These are phyloP conservation scores for Xiphorhynchus elegans DNA, from an alignment of 2,113 vertebrate species.

Conservation along the genomic window DNA sequence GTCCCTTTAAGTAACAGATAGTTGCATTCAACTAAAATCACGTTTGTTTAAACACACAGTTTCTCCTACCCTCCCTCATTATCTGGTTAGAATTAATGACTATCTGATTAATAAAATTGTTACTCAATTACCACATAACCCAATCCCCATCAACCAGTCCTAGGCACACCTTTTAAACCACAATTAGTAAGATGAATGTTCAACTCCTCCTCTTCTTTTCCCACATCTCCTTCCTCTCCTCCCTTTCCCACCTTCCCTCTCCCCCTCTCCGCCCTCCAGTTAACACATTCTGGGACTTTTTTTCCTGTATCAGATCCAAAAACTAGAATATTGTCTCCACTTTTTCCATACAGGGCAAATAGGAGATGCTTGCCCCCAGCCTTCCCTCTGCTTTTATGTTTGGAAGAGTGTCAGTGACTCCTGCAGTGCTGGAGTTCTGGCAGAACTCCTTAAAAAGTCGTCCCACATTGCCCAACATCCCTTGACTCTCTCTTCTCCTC, in stretches of 20 bases:
- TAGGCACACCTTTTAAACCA: neutral
- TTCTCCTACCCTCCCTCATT: neutral
- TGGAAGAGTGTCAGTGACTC: neutral
- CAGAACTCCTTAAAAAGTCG: neutral
- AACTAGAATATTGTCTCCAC: neutral
- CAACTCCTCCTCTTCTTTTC: slow-evolving; percentile 27
- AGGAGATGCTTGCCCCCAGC: neutral
- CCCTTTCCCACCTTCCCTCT: neutral
- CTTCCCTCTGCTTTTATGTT: neutral
- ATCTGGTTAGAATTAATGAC: slow-evolving; percentile 18
- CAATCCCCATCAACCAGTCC: neutral
- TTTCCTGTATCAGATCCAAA: neutral
- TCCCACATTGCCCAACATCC: neutral
- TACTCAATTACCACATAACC: slow-evolving; percentile 28
- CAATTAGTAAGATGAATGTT: neutral
- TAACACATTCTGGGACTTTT: neutral
- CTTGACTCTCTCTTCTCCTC: neutral
- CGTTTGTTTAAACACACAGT: neutral
- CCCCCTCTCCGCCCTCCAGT: neutral
- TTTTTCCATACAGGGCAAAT: rapidly evolving
- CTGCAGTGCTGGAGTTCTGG: neutral
- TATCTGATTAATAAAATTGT: slow-evolving; percentile 34
- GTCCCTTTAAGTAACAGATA: neutral
- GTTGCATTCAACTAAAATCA: neutral
- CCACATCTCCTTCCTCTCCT: neutral